Base-by-base conservation (phyloP, 2,797 vertebrate genomes). In the Dallia pectoralis region DNA sequence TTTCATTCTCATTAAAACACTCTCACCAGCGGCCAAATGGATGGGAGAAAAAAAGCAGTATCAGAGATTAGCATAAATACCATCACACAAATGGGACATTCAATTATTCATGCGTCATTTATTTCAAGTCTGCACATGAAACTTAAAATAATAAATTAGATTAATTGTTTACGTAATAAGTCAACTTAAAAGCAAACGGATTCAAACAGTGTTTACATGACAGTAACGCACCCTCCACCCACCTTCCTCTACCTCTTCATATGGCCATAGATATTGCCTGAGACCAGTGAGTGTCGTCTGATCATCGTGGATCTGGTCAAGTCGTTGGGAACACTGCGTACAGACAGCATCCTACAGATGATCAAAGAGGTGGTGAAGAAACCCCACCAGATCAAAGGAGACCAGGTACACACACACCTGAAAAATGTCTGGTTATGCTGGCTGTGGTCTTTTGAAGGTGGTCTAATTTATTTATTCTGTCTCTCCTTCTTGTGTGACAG, bases 341-440 rank as follows among this genome's bases (percentile, higher is more conserved):
- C 88, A 0, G 96, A 98, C 36, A 88, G 87, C 0, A 89, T 98
- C 70, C 87, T 99, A 18, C 91, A 95, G 3, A 85, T 98, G 73
- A 90, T 96, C 69, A 98, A 95, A 87, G 98, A 99, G 81, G 98
- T 99, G 81, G 97, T 99, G 72, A 99, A 95, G 90, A 97, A 96
- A 81, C 97, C 98, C 0, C 93, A 93, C 61, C 97, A 97, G 82
- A 94, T 98, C 81, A 98, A 95, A 83, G 95, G 94, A 36, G 96
- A 98, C 19, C 95, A 96, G 96, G 97, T 98, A 91, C 73, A 47
- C 22, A 74, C 65, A 71, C 19, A 49, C 48, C 18, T 25, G 22
- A 16, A 36, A 32, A 30, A 27, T 19, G 29, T 9, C 11, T 14
- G 36, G 36, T 40, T 40, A 44, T 44, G 6, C 40, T 14, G 40